phyloP scores from a whole-genome alignment of 2,888 invertebrate genomes.

The Pammene aurita region DNA sequence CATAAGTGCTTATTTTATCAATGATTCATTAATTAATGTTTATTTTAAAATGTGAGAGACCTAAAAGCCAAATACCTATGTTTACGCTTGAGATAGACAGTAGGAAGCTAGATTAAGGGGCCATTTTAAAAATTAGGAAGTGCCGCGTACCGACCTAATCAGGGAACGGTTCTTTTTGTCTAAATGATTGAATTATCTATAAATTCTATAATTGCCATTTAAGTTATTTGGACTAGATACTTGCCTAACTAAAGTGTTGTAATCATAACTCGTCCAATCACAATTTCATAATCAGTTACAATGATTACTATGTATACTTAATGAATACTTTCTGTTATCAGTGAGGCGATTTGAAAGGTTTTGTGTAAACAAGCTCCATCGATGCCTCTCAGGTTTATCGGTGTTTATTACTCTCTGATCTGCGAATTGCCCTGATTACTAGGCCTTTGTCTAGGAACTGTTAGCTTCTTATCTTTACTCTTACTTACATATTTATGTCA shows the following conservation, averaged over 20 bases:
- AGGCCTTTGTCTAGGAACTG: not conserved
- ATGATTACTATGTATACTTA: not conserved
- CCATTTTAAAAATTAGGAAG: too few species aligned
- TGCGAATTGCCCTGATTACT: not conserved
- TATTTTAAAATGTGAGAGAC: not conserved
- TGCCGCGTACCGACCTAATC: too few species aligned
- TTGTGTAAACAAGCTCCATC: slow-evolving; percentile 19
- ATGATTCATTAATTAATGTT: not conserved
- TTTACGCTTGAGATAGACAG: too few species aligned
- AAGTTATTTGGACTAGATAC: not conserved
- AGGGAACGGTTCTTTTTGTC: not conserved
- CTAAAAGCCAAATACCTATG: not conserved
- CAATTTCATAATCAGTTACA: not conserved
- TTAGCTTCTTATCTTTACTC: not conserved
- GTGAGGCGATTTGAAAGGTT: slow-evolving; percentile 14
- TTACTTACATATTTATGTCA: not conserved
- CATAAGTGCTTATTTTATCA: not conserved
- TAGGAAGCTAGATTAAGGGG: too few species aligned
- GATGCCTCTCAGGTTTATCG: slow-evolving; percentile 9
- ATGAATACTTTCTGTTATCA: slow-evolving; percentile 13
- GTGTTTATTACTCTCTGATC: slow-evolving; percentile 13
- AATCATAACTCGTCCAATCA: not conserved
- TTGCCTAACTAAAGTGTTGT: not conserved
- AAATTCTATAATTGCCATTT: not conserved
- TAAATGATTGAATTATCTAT: not conserved